A percentile compares a stretch with the other conserved stretches of the same genome.
Conservation (phyloP, 2,888 invertebrate genomes). For the Capitulum mitella region DNA sequence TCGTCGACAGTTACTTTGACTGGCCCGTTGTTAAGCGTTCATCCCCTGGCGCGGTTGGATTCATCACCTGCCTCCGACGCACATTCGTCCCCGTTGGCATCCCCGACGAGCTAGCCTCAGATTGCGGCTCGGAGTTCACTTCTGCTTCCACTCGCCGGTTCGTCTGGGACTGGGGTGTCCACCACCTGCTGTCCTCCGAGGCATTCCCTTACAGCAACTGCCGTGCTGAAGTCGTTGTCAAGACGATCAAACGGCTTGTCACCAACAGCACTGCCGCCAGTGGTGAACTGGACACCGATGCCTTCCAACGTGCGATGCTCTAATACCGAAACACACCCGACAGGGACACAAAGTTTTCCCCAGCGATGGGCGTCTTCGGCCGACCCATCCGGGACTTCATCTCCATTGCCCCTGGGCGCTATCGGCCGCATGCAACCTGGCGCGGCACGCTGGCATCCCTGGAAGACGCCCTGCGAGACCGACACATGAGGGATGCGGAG, state of each 20-base stretch:
- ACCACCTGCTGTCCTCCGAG: constrained; percentile 27
- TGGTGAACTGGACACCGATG: constrained; percentile 27
- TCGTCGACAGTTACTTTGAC: constrained; percentile 26
- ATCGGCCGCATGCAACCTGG: constrained; percentile 26
- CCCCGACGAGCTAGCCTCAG: constrained; percentile 28
- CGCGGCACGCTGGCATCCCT: not conserved
- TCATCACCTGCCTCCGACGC: constrained; percentile 22
- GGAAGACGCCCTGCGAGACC: constrained; percentile 27
- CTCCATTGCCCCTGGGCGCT: constrained; percentile 26
- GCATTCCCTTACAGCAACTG: constrained; percentile 29
- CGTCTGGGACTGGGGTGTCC: constrained; percentile 24
- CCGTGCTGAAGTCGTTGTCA: constrained; percentile 28
- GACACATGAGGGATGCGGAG: constrained; percentile 13
- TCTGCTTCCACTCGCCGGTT: constrained; percentile 16
- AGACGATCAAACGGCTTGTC: constrained; percentile 24
- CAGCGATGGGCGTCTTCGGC: constrained; percentile 29
- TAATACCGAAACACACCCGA: constrained; percentile 30
- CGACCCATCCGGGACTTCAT: constrained; percentile 30
- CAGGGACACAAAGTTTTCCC: constrained; percentile 27
- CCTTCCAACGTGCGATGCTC: constrained; percentile 28
- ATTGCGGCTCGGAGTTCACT: constrained; percentile 29
- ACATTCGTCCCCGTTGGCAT: constrained; percentile 25
- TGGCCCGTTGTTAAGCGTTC: constrained; percentile 27
- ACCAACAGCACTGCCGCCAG: constrained; percentile 27
- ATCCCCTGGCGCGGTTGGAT: not conserved